Percentiles rank a stretch among this genome's conserved stretches.
These are phyloP conservation scores for Acipenser oxyrinchus DNA, from an alignment of 2,797 vertebrate species.

Conservation along the genomic window DNA sequence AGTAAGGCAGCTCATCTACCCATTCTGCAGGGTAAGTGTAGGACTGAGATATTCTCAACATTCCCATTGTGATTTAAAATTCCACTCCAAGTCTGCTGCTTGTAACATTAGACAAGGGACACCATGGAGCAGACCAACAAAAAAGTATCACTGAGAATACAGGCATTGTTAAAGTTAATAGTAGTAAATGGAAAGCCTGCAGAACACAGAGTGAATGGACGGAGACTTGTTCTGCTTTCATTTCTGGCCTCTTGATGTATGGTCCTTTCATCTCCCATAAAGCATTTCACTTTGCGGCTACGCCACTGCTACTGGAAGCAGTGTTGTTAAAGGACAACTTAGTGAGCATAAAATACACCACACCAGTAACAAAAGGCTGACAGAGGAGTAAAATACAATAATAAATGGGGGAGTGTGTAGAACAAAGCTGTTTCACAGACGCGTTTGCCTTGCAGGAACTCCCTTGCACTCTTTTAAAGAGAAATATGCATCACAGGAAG, in stretches of 20 bases:
- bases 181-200: too few species aligned
- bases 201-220: too few species aligned
- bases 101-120: too few species aligned
- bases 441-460: background rate
- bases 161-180: too few species aligned
- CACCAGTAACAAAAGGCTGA: conserved; percentile 37
- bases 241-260: conserved; percentile 16
- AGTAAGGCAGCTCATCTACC: too few species aligned
- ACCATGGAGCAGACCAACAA: too few species aligned
- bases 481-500: background rate
- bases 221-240: too few species aligned
- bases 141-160: too few species aligned
- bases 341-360: conserved; percentile 36
- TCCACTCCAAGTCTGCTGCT: too few species aligned
- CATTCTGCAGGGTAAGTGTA: too few species aligned
- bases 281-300: conserved; percentile 24
- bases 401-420: conserved; percentile 10
- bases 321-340: conserved; percentile 37
- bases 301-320: conserved; percentile 12
- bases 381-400: conserved; percentile 32
- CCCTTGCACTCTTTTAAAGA: conserved; percentile 1
- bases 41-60: too few species aligned
- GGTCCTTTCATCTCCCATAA: conserved; percentile 47
- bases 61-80: too few species aligned
- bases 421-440: conserved; percentile 13